phyloP scores from a whole-genome alignment of 64 coral and sea anemone species.

The Porites australiensis region DNA sequence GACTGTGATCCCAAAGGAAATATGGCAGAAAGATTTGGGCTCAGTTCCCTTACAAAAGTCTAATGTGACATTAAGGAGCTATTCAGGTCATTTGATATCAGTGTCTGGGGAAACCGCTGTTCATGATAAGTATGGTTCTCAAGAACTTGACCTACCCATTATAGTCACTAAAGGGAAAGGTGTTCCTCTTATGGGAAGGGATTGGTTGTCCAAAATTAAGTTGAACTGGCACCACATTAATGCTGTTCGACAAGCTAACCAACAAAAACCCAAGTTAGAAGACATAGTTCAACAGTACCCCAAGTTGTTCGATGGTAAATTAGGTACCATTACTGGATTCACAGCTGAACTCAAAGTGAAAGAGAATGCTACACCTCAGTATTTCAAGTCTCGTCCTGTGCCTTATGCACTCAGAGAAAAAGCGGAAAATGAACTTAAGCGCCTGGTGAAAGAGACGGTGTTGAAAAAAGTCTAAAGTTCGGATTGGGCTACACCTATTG shows the following conservation, averaged over 20 bases:
- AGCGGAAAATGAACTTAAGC: constrained; percentile 13
- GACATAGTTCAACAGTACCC: constrained; percentile 25
- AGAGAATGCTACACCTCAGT: constrained; percentile 33
- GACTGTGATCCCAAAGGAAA: constrained; percentile 28
- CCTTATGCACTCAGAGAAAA: constrained; percentile 34
- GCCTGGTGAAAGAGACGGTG: constrained; percentile 26
- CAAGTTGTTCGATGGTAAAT: constrained; percentile 42
- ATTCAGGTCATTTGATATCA: constrained; percentile 30
- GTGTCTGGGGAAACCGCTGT: not conserved
- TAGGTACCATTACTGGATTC: constrained; percentile 47
- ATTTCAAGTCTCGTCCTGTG: constrained; percentile 42
- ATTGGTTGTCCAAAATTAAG: constrained; percentile 28
- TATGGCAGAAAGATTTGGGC: not conserved
- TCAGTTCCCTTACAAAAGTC: constrained; percentile 30
- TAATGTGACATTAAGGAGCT: constrained; percentile 19
- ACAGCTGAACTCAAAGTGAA: constrained; percentile 24
- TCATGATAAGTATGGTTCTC: not conserved
- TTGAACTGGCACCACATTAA: constrained; percentile 19
- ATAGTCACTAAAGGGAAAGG: constrained; percentile 26
- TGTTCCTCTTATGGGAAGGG: constrained; percentile 2
- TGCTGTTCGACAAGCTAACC: not conserved
- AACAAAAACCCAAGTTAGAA: not conserved
- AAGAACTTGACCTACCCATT: constrained; percentile 22
- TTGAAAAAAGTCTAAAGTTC: constrained; percentile 32
- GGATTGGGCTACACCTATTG: constrained; percentile 46